These are phyloP conservation scores for Takifugu bimaculatus DNA, from an alignment of 2,113 vertebrate genomes.

Conservation along the genomic window DNA sequence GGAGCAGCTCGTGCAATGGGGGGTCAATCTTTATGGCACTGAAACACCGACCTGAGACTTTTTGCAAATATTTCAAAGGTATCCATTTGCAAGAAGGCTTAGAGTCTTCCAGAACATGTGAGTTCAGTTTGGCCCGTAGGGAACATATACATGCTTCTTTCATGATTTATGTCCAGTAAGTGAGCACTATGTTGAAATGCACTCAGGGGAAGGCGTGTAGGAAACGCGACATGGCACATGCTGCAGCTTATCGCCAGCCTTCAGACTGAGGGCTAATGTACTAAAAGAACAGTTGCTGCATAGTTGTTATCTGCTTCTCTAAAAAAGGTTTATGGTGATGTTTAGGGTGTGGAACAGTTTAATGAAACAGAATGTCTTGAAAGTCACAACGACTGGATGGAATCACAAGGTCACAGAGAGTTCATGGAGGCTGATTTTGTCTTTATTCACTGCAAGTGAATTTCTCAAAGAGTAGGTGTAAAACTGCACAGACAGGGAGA, in stretches of 20 bases:
- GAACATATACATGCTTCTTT: slow-evolving; percentile 16
- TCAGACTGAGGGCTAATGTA: not conserved
- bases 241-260: not conserved
- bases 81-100: slow-evolving; percentile 13
- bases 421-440: too few species aligned
- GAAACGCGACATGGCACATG: slow-evolving; percentile 18
- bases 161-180: slow-evolving; percentile 35
- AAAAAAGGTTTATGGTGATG: too few species aligned
- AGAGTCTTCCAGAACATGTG: slow-evolving; percentile 1
- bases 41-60: slow-evolving; percentile 1
- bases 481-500: not conserved
- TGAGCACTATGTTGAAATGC: slow-evolving; percentile 7
- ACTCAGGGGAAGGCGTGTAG: not conserved
- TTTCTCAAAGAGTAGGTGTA: not conserved
- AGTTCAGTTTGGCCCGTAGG: not conserved
- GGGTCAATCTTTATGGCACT: slow-evolving; percentile 5
- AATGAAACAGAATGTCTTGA: too few species aligned
- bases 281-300: too few species aligned
- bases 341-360: too few species aligned
- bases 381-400: too few species aligned
- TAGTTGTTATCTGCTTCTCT: too few species aligned
- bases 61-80: not conserved
- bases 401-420: too few species aligned
- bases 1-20: not conserved
- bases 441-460: too few species aligned